Evolutionary conservation across 1,140 invertebrate species (phyloP), one percentile per base, ranked within the genome.

Genomic region (Pantala flavescens): DNA sequence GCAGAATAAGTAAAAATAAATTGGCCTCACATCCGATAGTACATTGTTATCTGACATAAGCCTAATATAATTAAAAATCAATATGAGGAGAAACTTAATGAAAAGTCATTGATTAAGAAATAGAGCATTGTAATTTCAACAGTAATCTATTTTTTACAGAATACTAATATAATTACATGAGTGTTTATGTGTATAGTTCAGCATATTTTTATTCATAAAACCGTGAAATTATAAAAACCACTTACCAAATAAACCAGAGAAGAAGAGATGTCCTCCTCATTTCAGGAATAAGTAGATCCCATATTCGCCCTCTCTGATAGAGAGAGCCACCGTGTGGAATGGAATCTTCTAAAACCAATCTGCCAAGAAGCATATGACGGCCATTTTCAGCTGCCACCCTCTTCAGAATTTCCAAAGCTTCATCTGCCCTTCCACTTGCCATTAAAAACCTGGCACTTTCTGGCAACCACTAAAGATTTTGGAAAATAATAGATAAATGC

Each of bases 171-270:
- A n/a, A n/a, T n/a, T n/a, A 49, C 43, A 11, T 49, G 43, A 49
- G 43, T 49, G n/a, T n/a, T n/a, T n/a, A n/a, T n/a, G n/a, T n/a
- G n/a, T n/a, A n/a, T n/a, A n/a, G n/a, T n/a, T n/a, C n/a, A n/a
- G n/a, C n/a, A n/a, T n/a, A n/a, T n/a, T n/a, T n/a, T 36, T 36
- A 5, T 36, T 36, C 28, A 36, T 36, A 36, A 36, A 36, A 36
- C 3, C 28, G 3, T 36, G 9, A 36, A 5, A 36, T 5, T 9
- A 36, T 36, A 36, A 36, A 36, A 36, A 36, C 2, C 9, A 79
- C 83, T 83, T 84, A 94, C 95, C 95, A 98, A 77, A 98, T 96
- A 78, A 96, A 89, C 96, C 95, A 98, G 5, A 97, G 84, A 7
- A 97, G 84, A 21, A 94, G 79, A n/a, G 93, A 95, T 9, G 93